Evolutionary conservation across 1,140 invertebrate species (phyloP), one percentile per base, ranked within the genome.

Genomic region (Drosophila dunni): DNA sequence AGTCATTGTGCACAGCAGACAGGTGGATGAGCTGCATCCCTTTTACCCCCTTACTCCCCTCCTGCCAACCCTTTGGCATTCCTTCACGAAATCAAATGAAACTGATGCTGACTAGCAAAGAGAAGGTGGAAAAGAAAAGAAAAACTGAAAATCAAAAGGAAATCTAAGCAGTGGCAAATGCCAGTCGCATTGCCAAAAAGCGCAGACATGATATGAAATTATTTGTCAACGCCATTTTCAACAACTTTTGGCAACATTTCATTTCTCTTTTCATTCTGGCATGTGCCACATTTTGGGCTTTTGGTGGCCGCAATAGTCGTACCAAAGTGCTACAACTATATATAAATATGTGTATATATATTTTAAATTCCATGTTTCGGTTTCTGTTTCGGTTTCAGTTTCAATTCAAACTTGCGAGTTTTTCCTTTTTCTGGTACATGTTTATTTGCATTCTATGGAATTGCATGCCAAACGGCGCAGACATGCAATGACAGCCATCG

Each of bases 181-280:
- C 62, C 61, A 71, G 60, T 44, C 68, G 53, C 61, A 65, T 56
- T 51, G 57, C 53, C 58, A 56, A 62, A 82, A 62, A 60, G 68
- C 75, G 58, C 66, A 78, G 74, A 90, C 85, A 90, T 89, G 85
- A 85, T 89, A 89, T 89, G 85, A 89, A 89, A 90, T 88, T 89
- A 89, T 89, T 89, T 89, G 84, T 89, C 84, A 89, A 89, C 84
- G 84, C 73, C 78, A 79, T 89, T 88, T 89, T 88, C 84, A 89
- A 81, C 84, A 89, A 90, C 85, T 89, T 90, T 89, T 73, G 67
- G 67, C 69, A 88, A 81, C 84, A 88, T 89, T 88, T 88, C 80
- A 88, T 58, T 67, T 58, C 53, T 9, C 24, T 74, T 75, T 81
- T 70, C 66, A 62, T 75, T 76, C 44, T 62, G 79, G 50, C 74